phyloP scores from a whole-genome alignment of 1,140 invertebrate species.

The Zeugodacus cucurbitae region DNA sequence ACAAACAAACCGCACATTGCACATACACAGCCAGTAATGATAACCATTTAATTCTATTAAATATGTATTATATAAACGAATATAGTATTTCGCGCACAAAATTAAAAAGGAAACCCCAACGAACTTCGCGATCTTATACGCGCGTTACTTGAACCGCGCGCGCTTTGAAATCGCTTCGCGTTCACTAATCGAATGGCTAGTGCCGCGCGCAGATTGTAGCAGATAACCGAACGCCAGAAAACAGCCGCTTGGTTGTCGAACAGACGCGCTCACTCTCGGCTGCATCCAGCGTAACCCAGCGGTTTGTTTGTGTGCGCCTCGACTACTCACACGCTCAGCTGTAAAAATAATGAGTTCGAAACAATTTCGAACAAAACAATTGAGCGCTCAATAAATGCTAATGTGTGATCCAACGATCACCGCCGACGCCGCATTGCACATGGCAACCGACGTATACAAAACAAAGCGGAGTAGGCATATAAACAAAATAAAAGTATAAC shows the following conservation, averaged over 20 bases:
- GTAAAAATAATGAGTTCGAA: conserved; percentile 3
- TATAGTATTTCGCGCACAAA: neutral
- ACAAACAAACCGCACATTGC: neutral
- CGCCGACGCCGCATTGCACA: conserved; percentile 2
- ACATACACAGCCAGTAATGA: neutral
- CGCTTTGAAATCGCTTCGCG: conserved; percentile 10
- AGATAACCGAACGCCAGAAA: neutral
- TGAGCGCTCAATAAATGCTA: conserved; percentile 1
- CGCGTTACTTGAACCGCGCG: conserved; percentile 1
- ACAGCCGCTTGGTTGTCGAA: neutral
- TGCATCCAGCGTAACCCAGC: neutral
- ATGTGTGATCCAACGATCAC: neutral
- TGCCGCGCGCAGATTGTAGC: conserved; percentile 9
- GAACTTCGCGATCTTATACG: conserved; percentile 12
- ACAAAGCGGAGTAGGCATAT: neutral
- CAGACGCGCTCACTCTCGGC: neutral
- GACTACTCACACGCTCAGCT: neutral
- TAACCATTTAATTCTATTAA: neutral
- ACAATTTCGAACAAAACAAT: neutral
- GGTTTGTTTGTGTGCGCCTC: neutral
- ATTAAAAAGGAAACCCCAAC: neutral
- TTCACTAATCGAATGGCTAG: neutral
- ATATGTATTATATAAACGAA: neutral
- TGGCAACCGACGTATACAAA: neutral
- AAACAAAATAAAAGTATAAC: neutral